A percentile compares a stretch with the other conserved stretches of the same genome.
Conservation (phyloP, 2,797 vertebrate genomes). For the Brachyalestes nurse region DNA sequence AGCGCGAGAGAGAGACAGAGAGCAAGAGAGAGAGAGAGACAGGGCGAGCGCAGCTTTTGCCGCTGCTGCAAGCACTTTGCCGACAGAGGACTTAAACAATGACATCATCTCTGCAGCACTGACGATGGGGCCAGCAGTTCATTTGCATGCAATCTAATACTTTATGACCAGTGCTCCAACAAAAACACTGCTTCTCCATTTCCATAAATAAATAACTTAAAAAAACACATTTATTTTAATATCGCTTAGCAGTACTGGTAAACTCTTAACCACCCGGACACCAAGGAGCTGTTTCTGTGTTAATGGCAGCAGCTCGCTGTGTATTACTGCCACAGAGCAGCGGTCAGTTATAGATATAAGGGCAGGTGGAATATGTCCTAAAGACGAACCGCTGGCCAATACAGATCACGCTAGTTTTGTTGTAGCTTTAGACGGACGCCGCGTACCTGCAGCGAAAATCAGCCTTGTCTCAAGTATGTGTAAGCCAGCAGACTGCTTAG, state of each 20-base stretch:
- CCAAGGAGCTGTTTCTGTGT: constrained; percentile 17
- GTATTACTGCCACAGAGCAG: neutral
- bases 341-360: neutral
- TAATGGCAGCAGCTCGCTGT: constrained; percentile 24
- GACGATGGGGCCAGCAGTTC: constrained; percentile 60
- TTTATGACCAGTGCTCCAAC: constrained; percentile 20
- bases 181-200: constrained; percentile 3
- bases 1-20: constrained; percentile 13
- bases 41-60: constrained; percentile 17
- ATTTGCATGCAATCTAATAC: constrained; percentile 49
- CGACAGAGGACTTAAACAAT: constrained; percentile 62
- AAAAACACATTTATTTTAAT: constrained; percentile 41
- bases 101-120: constrained; percentile 81
- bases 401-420: neutral
- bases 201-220: constrained; percentile 35
- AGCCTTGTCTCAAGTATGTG: neutral
- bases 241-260: constrained; percentile 16
- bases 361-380: constrained; percentile 32
- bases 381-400: constrained; percentile 20
- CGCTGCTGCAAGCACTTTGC: constrained; percentile 43
- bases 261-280: constrained; percentile 27
- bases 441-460: neutral
- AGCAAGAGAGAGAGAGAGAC: neutral
- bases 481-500: constrained; percentile 22
- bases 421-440: neutral